phyloP scores from a whole-genome alignment of 1,140 invertebrate genomes.

The Saxidomus purpurata region DNA sequence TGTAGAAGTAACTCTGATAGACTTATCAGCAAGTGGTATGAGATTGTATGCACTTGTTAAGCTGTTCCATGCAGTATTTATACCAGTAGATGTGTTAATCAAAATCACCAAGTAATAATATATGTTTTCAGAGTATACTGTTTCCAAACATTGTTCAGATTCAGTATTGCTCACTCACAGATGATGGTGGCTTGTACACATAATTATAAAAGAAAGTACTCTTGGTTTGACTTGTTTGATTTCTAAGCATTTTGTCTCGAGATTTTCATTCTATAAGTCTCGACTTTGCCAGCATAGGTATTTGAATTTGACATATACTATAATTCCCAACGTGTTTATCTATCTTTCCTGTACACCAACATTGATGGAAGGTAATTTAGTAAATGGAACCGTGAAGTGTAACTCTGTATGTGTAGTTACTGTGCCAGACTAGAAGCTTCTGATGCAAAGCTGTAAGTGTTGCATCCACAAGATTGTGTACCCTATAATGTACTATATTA shows the following conservation, averaged over 20 bases:
- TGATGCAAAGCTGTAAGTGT: too few relatives aligned
- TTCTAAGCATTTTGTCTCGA: background rate
- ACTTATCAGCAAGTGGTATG: background rate
- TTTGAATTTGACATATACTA: background rate
- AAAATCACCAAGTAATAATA: background rate
- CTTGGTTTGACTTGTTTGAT: background rate
- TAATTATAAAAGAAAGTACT: background rate
- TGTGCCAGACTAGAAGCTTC: too few relatives aligned
- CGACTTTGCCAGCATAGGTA: background rate
- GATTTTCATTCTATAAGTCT: background rate
- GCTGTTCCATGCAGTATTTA: background rate
- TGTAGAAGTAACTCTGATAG: background rate
- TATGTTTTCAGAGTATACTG: too few relatives aligned
- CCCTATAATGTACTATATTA: too few relatives aligned
- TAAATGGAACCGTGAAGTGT: too few relatives aligned
- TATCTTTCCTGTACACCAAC: background rate
- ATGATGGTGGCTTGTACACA: background rate
- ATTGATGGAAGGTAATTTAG: too few relatives aligned
- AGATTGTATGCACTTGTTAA: background rate
- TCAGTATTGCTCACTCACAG: too few relatives aligned
- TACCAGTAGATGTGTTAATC: too few relatives aligned
- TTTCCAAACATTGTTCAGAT: too few relatives aligned
- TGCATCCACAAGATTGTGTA: too few relatives aligned
- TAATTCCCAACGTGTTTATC: background rate
- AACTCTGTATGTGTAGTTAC: too few relatives aligned